Conservation (phyloP, 2,888 invertebrate genomes). For the Parelbella ahira region DNA sequence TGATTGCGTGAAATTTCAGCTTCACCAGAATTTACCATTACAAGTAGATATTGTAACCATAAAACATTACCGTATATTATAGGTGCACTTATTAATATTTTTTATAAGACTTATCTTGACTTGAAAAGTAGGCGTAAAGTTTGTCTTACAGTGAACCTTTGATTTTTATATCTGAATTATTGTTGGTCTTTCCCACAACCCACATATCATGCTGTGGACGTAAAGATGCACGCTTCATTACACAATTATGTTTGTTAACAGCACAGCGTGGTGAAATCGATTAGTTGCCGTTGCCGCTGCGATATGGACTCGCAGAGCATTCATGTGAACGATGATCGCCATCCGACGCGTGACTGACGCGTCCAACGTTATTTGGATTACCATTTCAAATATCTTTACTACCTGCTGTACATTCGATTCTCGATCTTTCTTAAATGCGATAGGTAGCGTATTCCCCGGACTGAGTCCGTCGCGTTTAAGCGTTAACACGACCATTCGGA, state of each 20-base stretch:
- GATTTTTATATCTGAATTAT: no score
- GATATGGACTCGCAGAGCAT: slow-evolving; percentile 7
- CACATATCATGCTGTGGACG: not conserved
- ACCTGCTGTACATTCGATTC: not conserved
- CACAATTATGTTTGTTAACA: slow-evolving; percentile 14
- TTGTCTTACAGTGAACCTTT: no score
- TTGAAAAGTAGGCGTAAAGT: no score
- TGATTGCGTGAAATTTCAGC: no score
- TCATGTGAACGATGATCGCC: slow-evolving; percentile 1
- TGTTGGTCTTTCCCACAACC: slow-evolving; percentile 12
- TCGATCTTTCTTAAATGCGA: not conserved
- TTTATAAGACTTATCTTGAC: no score
- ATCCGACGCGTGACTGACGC: slow-evolving; percentile 10
- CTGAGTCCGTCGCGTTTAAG: not conserved
- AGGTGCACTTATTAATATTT: no score
- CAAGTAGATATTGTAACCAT: no score
- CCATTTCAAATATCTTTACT: slow-evolving; percentile 4
- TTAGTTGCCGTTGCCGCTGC: slow-evolving; percentile 15
- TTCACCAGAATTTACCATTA: no score
- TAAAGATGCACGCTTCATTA: slow-evolving; percentile 16
- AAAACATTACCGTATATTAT: no score
- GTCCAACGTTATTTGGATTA: slow-evolving; percentile 12
- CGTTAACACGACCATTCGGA: slow-evolving; percentile 2
- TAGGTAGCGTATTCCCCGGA: not conserved
- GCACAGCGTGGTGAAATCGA: slow-evolving; percentile 18